Evolutionary conservation across 2,797 vertebrate species (phyloP), one percentile per base, ranked within the genome.

Genomic region (Microctenopoma steveboyesi): DNA sequence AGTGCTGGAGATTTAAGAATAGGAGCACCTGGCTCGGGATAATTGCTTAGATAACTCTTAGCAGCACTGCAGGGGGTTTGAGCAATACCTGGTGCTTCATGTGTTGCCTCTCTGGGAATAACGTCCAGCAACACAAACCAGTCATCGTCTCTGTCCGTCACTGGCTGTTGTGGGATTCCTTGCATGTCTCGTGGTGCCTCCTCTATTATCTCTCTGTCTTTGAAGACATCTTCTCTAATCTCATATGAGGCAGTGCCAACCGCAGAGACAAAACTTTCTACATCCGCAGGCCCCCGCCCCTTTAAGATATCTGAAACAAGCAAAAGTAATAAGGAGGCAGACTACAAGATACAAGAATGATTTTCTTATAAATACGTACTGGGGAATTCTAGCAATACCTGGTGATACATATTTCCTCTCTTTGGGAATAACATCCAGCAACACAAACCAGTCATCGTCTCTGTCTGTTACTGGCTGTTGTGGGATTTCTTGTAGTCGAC

Each of bases 381-480:
- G 16, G 14, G n/a, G 45, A 16, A 2, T 46, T 22, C 7, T 7
- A 48, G 18, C 4, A 48, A n/a, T 89, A 91, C 89, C 88, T 92
- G 87, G 77, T 37, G 81, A 18, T 7, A 85, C 7, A 25, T 79
- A 70, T 11, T 72, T 0, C 1, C 55, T 58, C 55, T 77, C 53
- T 85, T 64, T 86, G 22, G 86, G 68, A 76, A 59, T 46, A 60
- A 74, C 67, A 35, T 81, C 76, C 76, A 90, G 69, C 61, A 88
- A 67, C 81, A 78, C 53, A 83, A 87, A 89, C 90, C 90, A 90
- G 59, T 89, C 88, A 54, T 90, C 89, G 0, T 74, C 78, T 61
- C 69, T 64, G 0, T 59, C 53, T 25, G 25, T 53, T 42, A 50
- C 55, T 35, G 63, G 27, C 27, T 62, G 69, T 13, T 50, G 64